Evolutionary conservation across 2,888 invertebrate genomes (phyloP).

Genomic region (Gisinianus flammeolus): DNA sequence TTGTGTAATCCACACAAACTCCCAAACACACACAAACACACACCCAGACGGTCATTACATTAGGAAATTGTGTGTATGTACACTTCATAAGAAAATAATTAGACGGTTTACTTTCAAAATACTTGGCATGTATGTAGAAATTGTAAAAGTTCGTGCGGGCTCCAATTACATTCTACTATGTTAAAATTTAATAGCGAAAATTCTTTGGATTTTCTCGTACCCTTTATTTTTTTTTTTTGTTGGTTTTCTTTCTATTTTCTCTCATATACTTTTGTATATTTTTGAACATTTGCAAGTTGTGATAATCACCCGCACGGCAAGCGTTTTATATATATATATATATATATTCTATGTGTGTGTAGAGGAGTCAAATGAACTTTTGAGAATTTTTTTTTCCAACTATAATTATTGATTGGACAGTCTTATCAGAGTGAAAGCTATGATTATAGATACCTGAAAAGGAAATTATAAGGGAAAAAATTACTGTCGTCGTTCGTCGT

Average conservation of each 20-base stretch:
- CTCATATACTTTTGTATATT: slow-evolving; percentile 9
- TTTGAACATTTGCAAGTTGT: slow-evolving; percentile 35
- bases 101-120: slow-evolving; percentile 39
- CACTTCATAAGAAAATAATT: slow-evolving; percentile 21
- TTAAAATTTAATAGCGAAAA: slow-evolving; percentile 29
- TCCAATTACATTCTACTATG: slow-evolving; percentile 36
- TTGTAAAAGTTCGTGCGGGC: slow-evolving; percentile 38
- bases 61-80: not conserved
- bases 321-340: not conserved
- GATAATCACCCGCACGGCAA: slow-evolving; percentile 28
- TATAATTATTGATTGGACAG: slow-evolving; percentile 5
- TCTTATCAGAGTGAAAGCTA: slow-evolving; percentile 39
- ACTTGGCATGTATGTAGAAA: slow-evolving; percentile 36
- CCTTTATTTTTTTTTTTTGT: not conserved
- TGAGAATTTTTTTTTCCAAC: slow-evolving; percentile 28
- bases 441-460: slow-evolving; percentile 44
- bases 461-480: slow-evolving; percentile 22
- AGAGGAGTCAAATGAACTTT: slow-evolving; percentile 38
- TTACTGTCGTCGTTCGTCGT: slow-evolving; percentile 43
- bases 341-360: not conserved
- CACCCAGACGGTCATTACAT: not conserved
- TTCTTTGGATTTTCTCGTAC: not conserved
- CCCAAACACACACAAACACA: too few species aligned
- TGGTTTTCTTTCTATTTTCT: slow-evolving; percentile 1
- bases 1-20: not conserved